Evolutionary conservation across 2,797 vertebrate genomes (phyloP), one percentile per base, ranked within the genome.

Genomic region (Nothura maculosa): DNA sequence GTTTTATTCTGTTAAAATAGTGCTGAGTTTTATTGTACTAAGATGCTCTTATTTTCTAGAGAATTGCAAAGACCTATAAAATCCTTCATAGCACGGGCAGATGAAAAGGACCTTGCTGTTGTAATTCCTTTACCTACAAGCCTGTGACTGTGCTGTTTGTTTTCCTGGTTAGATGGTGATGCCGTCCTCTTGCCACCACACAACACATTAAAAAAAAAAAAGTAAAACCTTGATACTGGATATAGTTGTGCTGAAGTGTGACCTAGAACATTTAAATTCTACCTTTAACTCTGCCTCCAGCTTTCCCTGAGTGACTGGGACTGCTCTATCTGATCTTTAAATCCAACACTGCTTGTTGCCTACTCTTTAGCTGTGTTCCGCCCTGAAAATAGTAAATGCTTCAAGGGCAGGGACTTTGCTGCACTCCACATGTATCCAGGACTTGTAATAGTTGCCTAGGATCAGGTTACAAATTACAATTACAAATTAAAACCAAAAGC

Each of bases 221-320:
- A 3, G 57, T 61, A 58, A 25, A 13, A 22, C 25, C 38, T 86
- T 77, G 52, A 22, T 34, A 47, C 1, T 30, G 47, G 28, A 2
- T 21, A 7, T 5, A 19, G 28, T 18, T 55, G 15, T 55, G 52
- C 28, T 63, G 9, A 3, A 1, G 3, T 32, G 9, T 5, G 7
- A 45, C 25, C 6, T 20, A 25, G 14, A 17, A 69, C n/a, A 15
- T 62, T 75, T 79, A 62, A 62, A 76, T 40, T 3, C 22, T 70
- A 16, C 32, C 13, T 58, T 74, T 15, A 68, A 20, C 5, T 58
- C 38, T 79, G 13, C 13, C 20, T 14, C 0, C 1, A 11, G 36
- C 12, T 18, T 42, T 50, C 52, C 50, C 40, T 19, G 42, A 5
- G 63, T 36, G 12, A 5, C 34, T 43, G 5, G 76, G 24, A 10